A percentile compares a stretch with the other conserved stretches of the same genome.
These are phyloP conservation scores for Sciurus niger DNA, from an alignment of 2,113 vertebrate species.

Conservation along the genomic window DNA sequence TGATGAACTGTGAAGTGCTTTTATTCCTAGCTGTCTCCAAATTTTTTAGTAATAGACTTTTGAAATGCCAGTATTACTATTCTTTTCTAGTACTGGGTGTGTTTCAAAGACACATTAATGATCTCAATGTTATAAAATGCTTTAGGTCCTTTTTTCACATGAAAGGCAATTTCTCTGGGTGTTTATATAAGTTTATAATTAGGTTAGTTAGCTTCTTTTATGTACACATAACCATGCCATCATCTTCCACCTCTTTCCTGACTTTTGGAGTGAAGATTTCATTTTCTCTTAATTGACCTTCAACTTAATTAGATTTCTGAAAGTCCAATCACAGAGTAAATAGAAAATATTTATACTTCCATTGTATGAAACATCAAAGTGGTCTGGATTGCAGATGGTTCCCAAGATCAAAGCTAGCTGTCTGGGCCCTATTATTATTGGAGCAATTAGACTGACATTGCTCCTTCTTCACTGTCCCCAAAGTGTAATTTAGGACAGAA, in stretches of 20 bases:
- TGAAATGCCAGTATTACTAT: conserved; percentile 80
- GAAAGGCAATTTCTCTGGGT: conserved; percentile 82
- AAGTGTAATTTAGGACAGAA: conserved; percentile 76
- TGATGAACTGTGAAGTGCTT: conserved; percentile 66
- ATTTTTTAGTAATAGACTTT: conserved; percentile 71
- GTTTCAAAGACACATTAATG: conserved; percentile 83
- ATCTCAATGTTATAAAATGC: conserved; percentile 81
- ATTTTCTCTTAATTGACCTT: conserved; percentile 85
- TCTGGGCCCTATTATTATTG: conserved; percentile 80
- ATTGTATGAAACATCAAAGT: conserved; percentile 84
- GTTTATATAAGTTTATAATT: conserved; percentile 82
- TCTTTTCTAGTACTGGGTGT: conserved; percentile 77
- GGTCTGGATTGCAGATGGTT: conserved; percentile 79
- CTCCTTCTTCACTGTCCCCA: conserved; percentile 74
- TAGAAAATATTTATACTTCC: conserved; percentile 85
- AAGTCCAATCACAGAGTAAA: conserved; percentile 77
- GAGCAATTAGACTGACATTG: conserved; percentile 80
- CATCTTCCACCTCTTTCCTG: conserved; percentile 72
- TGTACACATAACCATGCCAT: conserved; percentile 69
- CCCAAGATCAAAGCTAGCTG: conserved; percentile 80
- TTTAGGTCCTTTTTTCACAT: conserved; percentile 82
- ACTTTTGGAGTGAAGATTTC: conserved; percentile 78
- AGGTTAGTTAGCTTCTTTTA: conserved; percentile 79
- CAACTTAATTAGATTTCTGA: conserved; percentile 83
- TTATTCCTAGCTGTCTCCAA: conserved; percentile 52